These are phyloP conservation scores for Neoarius graeffei DNA, from an alignment of 2,113 vertebrate species.

Conservation along the genomic window DNA sequence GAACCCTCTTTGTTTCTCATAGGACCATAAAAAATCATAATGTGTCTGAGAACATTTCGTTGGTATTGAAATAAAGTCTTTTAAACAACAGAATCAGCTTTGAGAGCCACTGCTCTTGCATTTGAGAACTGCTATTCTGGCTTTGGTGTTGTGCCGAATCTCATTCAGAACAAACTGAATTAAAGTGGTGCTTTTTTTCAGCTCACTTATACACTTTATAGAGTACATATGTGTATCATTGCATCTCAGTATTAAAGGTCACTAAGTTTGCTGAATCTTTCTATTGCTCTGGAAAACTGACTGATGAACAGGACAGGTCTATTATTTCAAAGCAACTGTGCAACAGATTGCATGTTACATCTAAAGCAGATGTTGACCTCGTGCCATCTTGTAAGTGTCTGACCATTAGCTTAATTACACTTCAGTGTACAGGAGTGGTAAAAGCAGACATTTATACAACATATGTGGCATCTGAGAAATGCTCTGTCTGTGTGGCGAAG, in stretches of 20 bases:
- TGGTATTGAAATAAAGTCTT: too few relatives aligned
- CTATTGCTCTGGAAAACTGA: not conserved
- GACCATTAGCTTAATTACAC: constrained; percentile 19
- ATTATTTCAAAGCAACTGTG: not conserved
- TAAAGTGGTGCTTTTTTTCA: too few relatives aligned
- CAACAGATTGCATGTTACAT: constrained; percentile 27
- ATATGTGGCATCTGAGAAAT: constrained; percentile 23
- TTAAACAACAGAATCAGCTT: too few relatives aligned
- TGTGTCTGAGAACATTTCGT: too few relatives aligned
- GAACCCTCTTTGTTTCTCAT: too few relatives aligned
- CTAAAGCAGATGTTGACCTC: not conserved
- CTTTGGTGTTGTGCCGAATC: too few relatives aligned
- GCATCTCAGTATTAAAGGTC: not conserved
- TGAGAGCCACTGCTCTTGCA: too few relatives aligned
- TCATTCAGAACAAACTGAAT: too few relatives aligned
- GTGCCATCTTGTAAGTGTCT: constrained; percentile 16
- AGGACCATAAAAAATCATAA: too few relatives aligned
- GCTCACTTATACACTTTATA: too few relatives aligned
- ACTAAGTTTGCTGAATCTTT: not conserved
- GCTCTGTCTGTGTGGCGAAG: not conserved
- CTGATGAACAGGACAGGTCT: not conserved
- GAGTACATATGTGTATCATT: not conserved
- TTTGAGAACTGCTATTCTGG: too few relatives aligned
- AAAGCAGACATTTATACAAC: constrained; percentile 12
- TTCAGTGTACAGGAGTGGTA: constrained; percentile 5